Conservation (phyloP, 2,113 vertebrate species). For the Craseonycteris thonglongyai region DNA sequence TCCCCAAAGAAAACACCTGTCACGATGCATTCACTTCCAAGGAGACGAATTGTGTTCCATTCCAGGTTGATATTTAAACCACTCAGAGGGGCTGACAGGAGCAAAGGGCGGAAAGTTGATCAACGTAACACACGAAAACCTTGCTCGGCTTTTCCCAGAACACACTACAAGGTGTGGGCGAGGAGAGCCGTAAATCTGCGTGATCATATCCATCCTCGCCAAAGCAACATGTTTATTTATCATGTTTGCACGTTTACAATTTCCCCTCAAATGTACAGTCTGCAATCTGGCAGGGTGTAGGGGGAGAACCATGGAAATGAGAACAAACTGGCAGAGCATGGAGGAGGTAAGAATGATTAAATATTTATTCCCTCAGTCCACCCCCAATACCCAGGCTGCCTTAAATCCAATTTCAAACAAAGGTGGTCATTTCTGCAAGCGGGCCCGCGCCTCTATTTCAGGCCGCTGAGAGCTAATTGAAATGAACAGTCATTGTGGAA, state of each 20-base stretch:
- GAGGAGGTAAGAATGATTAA: background rate
- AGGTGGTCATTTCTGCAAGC: background rate
- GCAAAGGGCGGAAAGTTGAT: background rate
- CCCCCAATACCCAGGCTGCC: background rate
- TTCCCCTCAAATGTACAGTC: slow-evolving; percentile 64
- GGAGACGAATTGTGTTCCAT: fast-evolving
- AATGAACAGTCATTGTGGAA: background rate
- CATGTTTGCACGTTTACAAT: slow-evolving; percentile 40
- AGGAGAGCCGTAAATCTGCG: slow-evolving; percentile 52
- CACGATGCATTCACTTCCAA: background rate
- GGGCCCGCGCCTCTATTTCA: background rate
- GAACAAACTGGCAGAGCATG: background rate
- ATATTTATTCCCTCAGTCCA: background rate
- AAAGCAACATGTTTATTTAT: slow-evolving; percentile 65
- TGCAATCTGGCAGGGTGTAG: slow-evolving; percentile 29
- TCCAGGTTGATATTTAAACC: background rate
- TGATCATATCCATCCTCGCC: background rate
- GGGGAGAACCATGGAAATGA: background rate
- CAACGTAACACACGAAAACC: background rate
- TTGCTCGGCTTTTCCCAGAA: background rate
- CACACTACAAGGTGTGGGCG: fast-evolving
- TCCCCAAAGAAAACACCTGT: slow-evolving; percentile 51
- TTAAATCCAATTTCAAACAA: slow-evolving; percentile 32
- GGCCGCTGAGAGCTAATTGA: slow-evolving; percentile 25
- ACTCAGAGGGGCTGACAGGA: background rate